Conservation (phyloP, 2,888 invertebrate genomes). For the Caenorhabditis japonica region DNA sequence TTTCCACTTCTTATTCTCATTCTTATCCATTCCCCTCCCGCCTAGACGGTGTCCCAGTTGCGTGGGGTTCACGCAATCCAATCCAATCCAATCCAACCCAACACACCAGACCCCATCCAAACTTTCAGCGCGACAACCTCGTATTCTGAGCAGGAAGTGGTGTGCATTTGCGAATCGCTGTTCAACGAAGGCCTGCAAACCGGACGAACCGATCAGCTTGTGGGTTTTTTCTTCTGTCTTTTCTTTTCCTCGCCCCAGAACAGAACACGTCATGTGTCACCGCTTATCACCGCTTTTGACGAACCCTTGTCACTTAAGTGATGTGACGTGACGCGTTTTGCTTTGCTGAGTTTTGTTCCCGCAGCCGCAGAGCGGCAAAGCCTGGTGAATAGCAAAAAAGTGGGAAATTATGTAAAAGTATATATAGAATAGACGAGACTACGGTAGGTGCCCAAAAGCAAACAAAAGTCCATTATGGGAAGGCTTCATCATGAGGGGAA, state of each 20-base stretch:
- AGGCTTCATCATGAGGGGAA: conserved; percentile 30
- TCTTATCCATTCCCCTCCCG: neutral
- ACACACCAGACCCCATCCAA: no score
- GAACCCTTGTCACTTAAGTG: conserved; percentile 17
- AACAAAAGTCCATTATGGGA: conserved; percentile 57
- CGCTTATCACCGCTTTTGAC: conserved; percentile 46
- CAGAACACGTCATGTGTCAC: conserved; percentile 53
- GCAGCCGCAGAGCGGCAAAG: no score
- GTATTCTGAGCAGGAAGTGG: conserved; percentile 61
- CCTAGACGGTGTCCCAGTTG: no score
- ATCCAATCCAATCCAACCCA: no score
- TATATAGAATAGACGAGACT: neutral
- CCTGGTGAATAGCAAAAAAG: no score
- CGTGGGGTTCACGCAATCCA: no score
- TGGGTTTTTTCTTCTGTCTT: conserved; percentile 36
- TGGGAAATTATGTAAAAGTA: no score
- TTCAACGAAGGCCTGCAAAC: conserved; percentile 65
- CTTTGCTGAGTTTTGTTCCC: no score
- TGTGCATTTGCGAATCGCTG: conserved; percentile 64
- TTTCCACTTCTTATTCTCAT: conserved; percentile 19
- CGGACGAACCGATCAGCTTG: conserved; percentile 60
- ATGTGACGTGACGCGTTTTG: no score
- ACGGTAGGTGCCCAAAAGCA: conserved; percentile 46
- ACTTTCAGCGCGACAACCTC: conserved; percentile 56
- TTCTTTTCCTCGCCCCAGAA: conserved; percentile 7